Percentiles rank a stretch among this genome's conserved stretches.
Conservation (phyloP, 2,797 vertebrate genomes). For the Lemur catta region DNA sequence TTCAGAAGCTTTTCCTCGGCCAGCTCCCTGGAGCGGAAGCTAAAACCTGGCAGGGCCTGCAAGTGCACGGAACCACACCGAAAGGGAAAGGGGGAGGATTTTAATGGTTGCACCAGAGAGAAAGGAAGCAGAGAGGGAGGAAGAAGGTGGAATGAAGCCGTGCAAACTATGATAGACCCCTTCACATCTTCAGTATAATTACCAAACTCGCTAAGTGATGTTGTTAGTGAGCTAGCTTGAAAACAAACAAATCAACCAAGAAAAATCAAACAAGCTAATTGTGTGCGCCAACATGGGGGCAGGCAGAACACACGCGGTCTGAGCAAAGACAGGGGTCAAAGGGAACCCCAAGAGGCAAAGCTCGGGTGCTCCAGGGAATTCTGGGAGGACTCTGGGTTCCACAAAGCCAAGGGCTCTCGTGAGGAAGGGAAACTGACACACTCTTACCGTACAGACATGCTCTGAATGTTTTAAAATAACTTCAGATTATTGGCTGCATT, state of each 20-base stretch:
- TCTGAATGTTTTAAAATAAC: not conserved
- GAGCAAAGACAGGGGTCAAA: not conserved
- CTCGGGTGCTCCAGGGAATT: not conserved
- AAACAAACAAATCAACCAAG: not conserved
- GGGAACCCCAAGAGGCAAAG: not conserved
- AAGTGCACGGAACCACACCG: accelerated
- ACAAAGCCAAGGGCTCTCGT: not conserved
- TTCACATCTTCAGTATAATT: not conserved
- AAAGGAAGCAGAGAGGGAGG: not conserved
- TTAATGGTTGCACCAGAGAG: not conserved
- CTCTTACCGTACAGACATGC: not conserved
- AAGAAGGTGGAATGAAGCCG: not conserved
- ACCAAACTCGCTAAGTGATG: not conserved
- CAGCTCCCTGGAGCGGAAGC: not conserved
- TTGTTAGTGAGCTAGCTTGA: not conserved
- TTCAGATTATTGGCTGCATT: not conserved
- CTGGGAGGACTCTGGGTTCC: not conserved
- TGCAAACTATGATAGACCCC: accelerated
- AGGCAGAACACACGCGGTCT: not conserved
- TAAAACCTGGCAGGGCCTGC: not conserved
- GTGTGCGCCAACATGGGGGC: not conserved
- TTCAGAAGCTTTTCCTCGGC: not conserved
- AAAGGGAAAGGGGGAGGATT: not conserved
- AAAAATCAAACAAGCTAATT: not conserved
- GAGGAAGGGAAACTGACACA: no score